These are phyloP conservation scores for Streptopelia turtur DNA, from an alignment of 2,797 vertebrate genomes.

Conservation along the genomic window DNA sequence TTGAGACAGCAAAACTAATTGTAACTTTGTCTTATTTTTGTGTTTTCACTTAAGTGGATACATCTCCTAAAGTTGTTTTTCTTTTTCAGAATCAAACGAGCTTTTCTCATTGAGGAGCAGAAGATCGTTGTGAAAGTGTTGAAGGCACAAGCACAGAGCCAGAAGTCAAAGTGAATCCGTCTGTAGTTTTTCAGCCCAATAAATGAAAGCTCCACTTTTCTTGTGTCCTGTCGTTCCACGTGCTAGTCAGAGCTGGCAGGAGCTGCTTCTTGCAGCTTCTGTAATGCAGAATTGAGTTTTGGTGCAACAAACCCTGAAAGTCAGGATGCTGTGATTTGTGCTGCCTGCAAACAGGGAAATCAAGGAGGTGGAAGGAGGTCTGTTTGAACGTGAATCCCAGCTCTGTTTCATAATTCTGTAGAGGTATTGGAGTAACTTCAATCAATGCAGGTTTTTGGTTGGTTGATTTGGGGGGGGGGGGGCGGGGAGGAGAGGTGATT, in stretches of 20 bases:
- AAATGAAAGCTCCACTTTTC: conserved; percentile 54
- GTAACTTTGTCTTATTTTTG: neutral
- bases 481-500: no score
- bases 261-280: neutral
- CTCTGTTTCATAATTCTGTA: neutral
- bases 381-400: neutral
- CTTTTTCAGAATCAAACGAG: conserved; percentile 92
- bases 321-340: neutral
- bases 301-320: rapidly evolving
- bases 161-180: conserved; percentile 91
- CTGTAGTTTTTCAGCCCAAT: conserved; percentile 52
- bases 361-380: neutral
- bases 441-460: neutral
- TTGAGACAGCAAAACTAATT: neutral
- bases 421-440: neutral
- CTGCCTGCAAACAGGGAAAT: neutral
- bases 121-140: conserved; percentile 99
- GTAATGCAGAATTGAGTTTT: neutral
- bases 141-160: conserved; percentile 99
- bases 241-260: neutral
- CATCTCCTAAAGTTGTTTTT: neutral
- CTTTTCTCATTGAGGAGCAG: conserved; percentile 99
- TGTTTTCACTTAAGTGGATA: neutral
- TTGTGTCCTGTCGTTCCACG: neutral
- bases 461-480: no score